Evolutionary conservation across 2,797 vertebrate genomes (phyloP).

Genomic region (Tolypeutes matacus): DNA sequence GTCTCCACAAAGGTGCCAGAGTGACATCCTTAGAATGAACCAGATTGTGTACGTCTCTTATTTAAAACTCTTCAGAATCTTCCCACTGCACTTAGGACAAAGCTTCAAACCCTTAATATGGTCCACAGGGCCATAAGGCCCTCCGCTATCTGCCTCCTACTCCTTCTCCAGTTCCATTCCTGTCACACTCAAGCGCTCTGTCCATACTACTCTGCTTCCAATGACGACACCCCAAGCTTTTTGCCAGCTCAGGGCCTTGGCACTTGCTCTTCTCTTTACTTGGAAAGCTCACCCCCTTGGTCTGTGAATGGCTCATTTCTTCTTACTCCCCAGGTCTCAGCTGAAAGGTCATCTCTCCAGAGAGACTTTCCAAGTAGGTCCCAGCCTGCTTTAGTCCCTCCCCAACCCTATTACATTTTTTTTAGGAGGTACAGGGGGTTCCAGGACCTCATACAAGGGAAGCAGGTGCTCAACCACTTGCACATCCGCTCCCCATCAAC

Average conservation of each 20-base stretch:
- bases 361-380: neutral
- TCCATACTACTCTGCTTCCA: neutral
- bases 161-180: neutral
- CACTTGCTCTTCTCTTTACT: accelerated
- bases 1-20: neutral
- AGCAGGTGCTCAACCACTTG: no score
- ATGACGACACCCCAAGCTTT: neutral
- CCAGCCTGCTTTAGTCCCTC: neutral
- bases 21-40: neutral
- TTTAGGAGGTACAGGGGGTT: no score
- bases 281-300: neutral
- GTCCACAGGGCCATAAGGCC: neutral
- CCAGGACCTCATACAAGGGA: no score
- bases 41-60: neutral
- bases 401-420: no score
- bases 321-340: neutral
- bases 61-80: neutral
- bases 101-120: neutral
- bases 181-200: accelerated
- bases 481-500: neutral
- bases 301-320: neutral
- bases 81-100: neutral
- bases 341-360: neutral
- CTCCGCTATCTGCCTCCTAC: accelerated
- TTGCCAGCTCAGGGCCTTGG: neutral